Evolutionary conservation across 2,888 invertebrate genomes (phyloP).

Genomic region (Heterodera filipjevi): DNA sequence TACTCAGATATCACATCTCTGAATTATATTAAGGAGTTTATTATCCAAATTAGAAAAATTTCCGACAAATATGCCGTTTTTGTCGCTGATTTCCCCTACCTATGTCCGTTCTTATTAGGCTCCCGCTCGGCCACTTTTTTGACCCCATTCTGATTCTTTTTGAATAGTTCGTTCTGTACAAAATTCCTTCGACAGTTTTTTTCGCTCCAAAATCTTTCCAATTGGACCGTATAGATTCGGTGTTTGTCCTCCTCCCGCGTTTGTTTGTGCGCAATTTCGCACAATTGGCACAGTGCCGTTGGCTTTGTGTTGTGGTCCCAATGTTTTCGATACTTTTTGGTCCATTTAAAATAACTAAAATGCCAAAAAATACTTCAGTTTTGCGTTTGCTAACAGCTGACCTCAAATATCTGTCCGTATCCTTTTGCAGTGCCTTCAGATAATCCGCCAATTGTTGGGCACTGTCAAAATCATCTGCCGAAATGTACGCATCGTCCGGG

Average conservation of each 20-base stretch:
- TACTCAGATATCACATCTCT: too few species aligned
- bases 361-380: not conserved
- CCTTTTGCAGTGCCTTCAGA: not conserved
- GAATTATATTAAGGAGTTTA: too few species aligned
- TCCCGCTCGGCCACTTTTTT: too few species aligned
- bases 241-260: not conserved
- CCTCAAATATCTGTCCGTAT: slow-evolving; percentile 18
- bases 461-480: slow-evolving; percentile 25
- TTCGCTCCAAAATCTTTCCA: not conserved
- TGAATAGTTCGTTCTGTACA: not conserved
- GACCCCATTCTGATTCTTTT: too few species aligned
- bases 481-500: slow-evolving; percentile 20
- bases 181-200: not conserved
- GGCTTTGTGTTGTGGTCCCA: not conserved
- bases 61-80: too few species aligned
- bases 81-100: too few species aligned
- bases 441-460: not conserved
- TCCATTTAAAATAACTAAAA: not conserved
- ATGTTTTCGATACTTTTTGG: not conserved
- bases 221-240: not conserved
- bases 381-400: not conserved
- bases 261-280: not conserved
- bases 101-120: too few species aligned
- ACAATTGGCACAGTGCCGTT: not conserved
- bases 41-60: too few species aligned